Evolutionary conservation across 2,888 invertebrate genomes (phyloP), one percentile per base, ranked within the genome.

Genomic region (Nymphalis urticae): DNA sequence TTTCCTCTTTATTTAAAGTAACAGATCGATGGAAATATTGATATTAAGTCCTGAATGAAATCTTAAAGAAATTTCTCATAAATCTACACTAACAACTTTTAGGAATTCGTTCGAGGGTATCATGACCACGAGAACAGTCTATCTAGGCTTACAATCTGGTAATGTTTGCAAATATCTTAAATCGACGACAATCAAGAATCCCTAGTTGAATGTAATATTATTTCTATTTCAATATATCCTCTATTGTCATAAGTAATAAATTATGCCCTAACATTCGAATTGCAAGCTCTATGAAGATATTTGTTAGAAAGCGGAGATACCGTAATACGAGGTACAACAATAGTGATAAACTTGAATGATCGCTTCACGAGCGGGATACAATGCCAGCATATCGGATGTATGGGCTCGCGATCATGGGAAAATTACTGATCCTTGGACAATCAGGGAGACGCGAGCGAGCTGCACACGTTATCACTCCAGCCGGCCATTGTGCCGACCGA

Each of bases 361-460:
- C 66, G 69, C 58, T 68, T 68, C 65, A 58, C 66, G 36, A 27
- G 50, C 71, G 75, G 80, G 78, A 81, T 80, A 84, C 83, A 81
- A 83, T 80, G 77, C 77, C 79, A 79, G 75, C 77, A 80, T 85
- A 87, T 86, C 85, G 76, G 76, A 76, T 75, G 72, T 76, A 72
- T 75, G 79, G 78, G 79, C 80, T 64, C 79, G 76, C 82, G 83
- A 87, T 89, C 87, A 89, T 89, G 88, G 87, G 88, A 88, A 89
- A 83, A 82, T 86, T 79, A 78, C 80, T 75, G 87, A 89, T 89
- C 83, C 78, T 64, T 72, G 75, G 79, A 82, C 83, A 82, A 86
- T 87, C 88, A 75, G 69, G 69, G 70, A 72, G 73, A 75, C 73
- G 74, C 72, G 75, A 73, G 78, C 73, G 58, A 77, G 66, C 78